A percentile compares a stretch with the other conserved stretches of the same genome.
phyloP scores from a whole-genome alignment of 2,797 vertebrate genomes.

The Girardinus metallicus region DNA sequence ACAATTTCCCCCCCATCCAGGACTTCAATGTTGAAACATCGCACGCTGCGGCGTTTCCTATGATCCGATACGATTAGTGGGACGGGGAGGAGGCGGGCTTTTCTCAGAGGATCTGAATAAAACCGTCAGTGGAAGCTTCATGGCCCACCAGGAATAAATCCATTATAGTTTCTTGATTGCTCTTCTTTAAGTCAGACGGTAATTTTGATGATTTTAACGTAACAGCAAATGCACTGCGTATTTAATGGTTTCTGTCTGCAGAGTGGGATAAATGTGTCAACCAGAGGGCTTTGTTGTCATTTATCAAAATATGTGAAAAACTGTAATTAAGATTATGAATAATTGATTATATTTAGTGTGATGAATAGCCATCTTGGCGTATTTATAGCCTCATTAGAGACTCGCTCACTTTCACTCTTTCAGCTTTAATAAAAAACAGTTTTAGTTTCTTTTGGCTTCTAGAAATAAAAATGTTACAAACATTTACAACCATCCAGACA shows the following conservation, averaged over 20 bases:
- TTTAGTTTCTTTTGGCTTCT: not conserved
- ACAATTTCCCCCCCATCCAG: too few species aligned
- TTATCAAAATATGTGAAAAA: not conserved
- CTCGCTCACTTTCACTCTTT: not conserved
- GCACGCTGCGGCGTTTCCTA: not conserved
- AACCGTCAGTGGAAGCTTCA: not conserved
- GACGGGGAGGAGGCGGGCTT: not conserved
- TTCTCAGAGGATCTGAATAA: not conserved
- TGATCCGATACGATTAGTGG: not conserved
- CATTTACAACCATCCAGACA: not conserved
- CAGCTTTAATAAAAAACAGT: not conserved
- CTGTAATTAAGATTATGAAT: not conserved
- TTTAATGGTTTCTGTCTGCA: not conserved
- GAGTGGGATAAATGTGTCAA: not conserved
- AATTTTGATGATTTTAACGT: not conserved
- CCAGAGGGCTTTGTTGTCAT: not conserved
- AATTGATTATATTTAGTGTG: not conserved
- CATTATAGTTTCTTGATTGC: not conserved
- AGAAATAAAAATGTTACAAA: not conserved
- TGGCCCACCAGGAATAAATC: constrained; percentile 35
- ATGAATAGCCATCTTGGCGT: not conserved
- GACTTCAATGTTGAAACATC: not conserved
- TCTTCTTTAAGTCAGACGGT: not conserved
- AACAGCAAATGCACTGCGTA: not conserved
- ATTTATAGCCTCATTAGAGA: not conserved